Evolutionary conservation across 2,113 vertebrate species (phyloP).

Genomic region (Odocoileus virginianus): DNA sequence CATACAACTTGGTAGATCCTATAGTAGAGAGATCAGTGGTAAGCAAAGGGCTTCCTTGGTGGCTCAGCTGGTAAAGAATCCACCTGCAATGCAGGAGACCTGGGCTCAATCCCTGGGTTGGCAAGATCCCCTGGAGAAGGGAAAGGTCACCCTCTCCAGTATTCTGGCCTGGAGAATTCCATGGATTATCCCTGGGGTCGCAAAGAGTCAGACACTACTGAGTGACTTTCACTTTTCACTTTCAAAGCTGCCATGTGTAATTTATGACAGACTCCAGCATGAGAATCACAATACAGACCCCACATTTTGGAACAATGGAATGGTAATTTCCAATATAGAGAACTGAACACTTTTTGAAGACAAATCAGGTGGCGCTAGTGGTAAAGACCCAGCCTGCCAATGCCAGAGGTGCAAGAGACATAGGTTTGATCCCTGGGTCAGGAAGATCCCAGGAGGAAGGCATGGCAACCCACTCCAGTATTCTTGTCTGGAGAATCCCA

Average conservation of each 20-base stretch:
- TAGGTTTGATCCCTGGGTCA: background rate
- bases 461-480: background rate
- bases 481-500: background rate
- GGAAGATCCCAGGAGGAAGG: background rate
- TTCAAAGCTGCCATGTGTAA: background rate
- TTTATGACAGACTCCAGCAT: background rate
- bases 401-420: background rate
- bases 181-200: background rate
- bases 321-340: background rate
- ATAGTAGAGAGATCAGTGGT: background rate
- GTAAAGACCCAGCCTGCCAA: background rate
- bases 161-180: background rate
- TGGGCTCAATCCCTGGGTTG: background rate
- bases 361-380: background rate
- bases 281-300: background rate
- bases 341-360: background rate
- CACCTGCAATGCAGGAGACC: background rate
- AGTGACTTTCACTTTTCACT: background rate
- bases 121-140: background rate
- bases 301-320: background rate
- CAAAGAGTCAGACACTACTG: background rate
- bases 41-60: background rate
- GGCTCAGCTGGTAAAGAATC: background rate
- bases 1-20: background rate
- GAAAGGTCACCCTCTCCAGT: background rate